Evolutionary conservation across 2,113 vertebrate species (phyloP), one percentile per base, ranked within the genome.

Genomic region (Cyprinus carpio): DNA sequence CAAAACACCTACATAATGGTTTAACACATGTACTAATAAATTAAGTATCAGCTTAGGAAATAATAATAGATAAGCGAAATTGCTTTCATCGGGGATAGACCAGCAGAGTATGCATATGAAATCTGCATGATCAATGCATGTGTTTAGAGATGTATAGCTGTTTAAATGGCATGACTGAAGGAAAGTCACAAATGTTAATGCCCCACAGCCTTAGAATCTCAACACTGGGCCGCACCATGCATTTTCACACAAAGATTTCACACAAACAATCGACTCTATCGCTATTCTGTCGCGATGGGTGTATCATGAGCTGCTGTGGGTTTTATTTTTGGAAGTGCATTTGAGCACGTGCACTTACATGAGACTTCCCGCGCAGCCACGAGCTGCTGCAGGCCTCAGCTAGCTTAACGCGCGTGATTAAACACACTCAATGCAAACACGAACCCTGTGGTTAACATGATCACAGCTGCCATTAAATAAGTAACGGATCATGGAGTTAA

Each of bases 381-480:
- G 80, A 76, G 81, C 84, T 81, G n/a, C 58, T 15, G 27, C 78
- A 82, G 86, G 86, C 88, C 86, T 72, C 86, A 13, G 51, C 77
- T 81, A 49, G 51, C 49, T 13, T 6, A 65, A 43, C 56, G 10
- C 7, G 29, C 37, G 49, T 9, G 76, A 60, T 13, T 29, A 65
- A 16, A 81, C 34, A 81, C 37, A 46, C 56, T n/a, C n/a, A 11
- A 11, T 2, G 40, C 40, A 43, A 8, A 2, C 40, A 11, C 40
- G 25, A 83, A 56, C 23, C 6, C 6, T 31, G 6, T 29, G 13
- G 1, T 46, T 6, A 2, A 10, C 18, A 13, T 8, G 12, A 16
- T 58, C 31, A 43, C 2, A 9, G 7, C 8, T 15, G 3, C 3
- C 4, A 7, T 46, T 18, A 6, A 81, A 65, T 0, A 23, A 27